phyloP scores from a whole-genome alignment of 2,797 vertebrate species.

The Microctenopoma stevenorrisi region DNA sequence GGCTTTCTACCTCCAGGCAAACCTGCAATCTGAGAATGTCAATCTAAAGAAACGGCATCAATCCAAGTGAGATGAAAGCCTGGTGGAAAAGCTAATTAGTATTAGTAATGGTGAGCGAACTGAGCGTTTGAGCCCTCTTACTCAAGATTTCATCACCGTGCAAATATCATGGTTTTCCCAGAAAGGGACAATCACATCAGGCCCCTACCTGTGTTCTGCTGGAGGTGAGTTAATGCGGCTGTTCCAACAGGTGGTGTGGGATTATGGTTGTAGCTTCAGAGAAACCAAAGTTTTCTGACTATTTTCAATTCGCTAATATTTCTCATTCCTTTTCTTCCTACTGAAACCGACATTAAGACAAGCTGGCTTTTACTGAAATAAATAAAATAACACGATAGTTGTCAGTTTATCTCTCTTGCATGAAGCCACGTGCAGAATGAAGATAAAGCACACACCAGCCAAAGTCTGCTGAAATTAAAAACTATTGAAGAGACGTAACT shows the following conservation, averaged over 20 bases:
- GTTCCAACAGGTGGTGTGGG: constrained; percentile 50
- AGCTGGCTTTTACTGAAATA: background rate
- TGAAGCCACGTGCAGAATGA: constrained; percentile 1
- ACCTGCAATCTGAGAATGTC: constrained; percentile 46
- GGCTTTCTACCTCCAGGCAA: constrained; percentile 44
- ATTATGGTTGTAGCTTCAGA: background rate
- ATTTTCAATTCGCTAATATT: too few relatives aligned
- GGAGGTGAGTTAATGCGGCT: constrained; percentile 13
- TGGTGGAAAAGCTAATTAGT: constrained; percentile 58
- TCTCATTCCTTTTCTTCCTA: background rate
- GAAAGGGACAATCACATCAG: constrained; percentile 44
- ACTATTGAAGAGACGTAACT: background rate
- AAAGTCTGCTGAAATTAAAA: background rate
- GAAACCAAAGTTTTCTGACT: too few relatives aligned
- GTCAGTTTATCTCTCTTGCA: background rate
- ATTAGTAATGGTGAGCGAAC: constrained; percentile 38
- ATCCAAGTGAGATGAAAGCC: constrained; percentile 53
- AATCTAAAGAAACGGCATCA: constrained; percentile 59
- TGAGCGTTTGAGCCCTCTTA: constrained; percentile 48
- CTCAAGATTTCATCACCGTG: constrained; percentile 60
- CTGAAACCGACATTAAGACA: constrained; percentile 1
- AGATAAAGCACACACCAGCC: background rate
- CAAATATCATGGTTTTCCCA: constrained; percentile 27
- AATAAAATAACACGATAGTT: constrained; percentile 10
- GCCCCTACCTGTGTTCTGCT: constrained; percentile 16